A percentile compares a stretch with the other conserved stretches of the same genome.
Evolutionary conservation across 2,888 invertebrate genomes (phyloP).

Genomic region (Leptopterna dolabrata): DNA sequence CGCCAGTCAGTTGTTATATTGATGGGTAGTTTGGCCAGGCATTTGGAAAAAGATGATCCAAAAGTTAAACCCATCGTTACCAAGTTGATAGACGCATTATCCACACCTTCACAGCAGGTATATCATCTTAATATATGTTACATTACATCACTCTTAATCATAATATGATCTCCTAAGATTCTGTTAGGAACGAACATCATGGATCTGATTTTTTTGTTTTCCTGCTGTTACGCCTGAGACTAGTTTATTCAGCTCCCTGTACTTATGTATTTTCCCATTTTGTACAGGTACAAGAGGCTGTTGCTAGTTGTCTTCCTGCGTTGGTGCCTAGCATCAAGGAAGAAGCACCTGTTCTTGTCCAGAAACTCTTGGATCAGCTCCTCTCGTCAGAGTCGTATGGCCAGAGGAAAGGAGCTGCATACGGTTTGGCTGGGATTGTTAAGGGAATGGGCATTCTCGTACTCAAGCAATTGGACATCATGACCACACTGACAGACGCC

Average conservation of each 20-base stretch:
- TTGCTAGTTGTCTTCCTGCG: conserved; percentile 94
- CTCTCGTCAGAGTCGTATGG: conserved; percentile 94
- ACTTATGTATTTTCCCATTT: too few relatives aligned
- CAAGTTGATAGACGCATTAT: conserved; percentile 88
- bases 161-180: too few relatives aligned
- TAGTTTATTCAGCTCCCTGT: too few relatives aligned
- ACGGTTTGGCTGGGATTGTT: conserved; percentile 95
- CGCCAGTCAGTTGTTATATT: conserved; percentile 96
- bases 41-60: conserved; percentile 90
- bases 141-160: not conserved
- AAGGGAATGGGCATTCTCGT: conserved; percentile 97
- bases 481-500: conserved; percentile 91
- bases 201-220: too few relatives aligned
- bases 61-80: conserved; percentile 94
- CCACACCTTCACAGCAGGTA: conserved; percentile 95
- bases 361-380: conserved; percentile 86
- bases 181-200: too few relatives aligned
- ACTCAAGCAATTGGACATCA: conserved; percentile 94
- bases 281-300: conserved; percentile 94
- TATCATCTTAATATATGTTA: conserved; percentile 32
- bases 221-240: too few relatives aligned
- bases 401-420: conserved; percentile 92
- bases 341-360: conserved; percentile 88
- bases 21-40: conserved; percentile 96
- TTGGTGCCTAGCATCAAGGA: conserved; percentile 92